Evolutionary conservation across 2,888 invertebrate genomes (phyloP).

Genomic region (Calliscelio sp.): DNA sequence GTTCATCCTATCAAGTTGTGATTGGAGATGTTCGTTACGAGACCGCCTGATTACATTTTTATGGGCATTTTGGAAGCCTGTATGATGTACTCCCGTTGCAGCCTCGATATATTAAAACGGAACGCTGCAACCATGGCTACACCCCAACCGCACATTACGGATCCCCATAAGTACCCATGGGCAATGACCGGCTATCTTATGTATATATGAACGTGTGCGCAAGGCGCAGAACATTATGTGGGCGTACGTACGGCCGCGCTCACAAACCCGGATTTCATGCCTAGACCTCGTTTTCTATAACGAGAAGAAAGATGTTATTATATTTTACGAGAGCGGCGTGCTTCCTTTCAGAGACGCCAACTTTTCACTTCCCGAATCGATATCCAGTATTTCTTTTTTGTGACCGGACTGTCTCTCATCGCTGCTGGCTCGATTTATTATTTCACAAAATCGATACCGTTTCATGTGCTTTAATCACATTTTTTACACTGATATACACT

Average conservation of each 20-base stretch:
- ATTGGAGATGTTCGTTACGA: conserved; percentile 49
- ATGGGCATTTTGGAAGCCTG: conserved; percentile 62
- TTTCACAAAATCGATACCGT: not conserved
- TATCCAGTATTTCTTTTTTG: conserved; percentile 45
- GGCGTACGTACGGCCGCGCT: conserved; percentile 20
- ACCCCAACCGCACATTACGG: conserved; percentile 71
- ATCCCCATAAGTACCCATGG: conserved; percentile 71
- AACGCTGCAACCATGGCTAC: conserved; percentile 72
- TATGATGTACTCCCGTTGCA: conserved; percentile 60
- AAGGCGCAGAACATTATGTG: conserved; percentile 28
- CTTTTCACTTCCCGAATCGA: conserved; percentile 66
- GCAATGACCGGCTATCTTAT: conserved; percentile 68
- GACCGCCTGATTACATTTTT: conserved; percentile 62
- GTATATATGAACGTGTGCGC: conserved; percentile 48
- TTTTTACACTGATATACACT: too few relatives aligned
- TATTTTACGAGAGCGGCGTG: conserved; percentile 56
- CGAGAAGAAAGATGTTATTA: conserved; percentile 64
- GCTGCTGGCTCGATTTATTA: conserved; percentile 14
- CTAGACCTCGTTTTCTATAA: conserved; percentile 63
- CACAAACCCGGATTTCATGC: conserved; percentile 57
- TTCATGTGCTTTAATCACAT: too few relatives aligned
- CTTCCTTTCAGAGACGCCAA: conserved; percentile 58
- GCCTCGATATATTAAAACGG: conserved; percentile 65
- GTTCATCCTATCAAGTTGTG: conserved; percentile 50
- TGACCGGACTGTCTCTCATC: too few relatives aligned